phyloP scores from a whole-genome alignment of 2,888 invertebrate species.

The Nomada fabriciana region DNA sequence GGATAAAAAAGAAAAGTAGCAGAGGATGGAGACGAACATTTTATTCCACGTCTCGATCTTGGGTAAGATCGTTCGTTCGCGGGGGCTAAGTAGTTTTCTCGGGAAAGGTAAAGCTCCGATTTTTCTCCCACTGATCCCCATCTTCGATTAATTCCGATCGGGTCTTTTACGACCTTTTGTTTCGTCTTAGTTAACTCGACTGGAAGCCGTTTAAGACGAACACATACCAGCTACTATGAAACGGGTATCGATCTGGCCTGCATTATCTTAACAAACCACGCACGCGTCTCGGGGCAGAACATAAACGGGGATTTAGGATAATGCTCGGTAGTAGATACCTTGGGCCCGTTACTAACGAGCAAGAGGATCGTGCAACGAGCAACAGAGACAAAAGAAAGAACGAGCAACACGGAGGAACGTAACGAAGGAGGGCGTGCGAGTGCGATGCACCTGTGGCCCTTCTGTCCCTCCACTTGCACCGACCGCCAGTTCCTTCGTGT shows the following conservation, averaged over 20 bases:
- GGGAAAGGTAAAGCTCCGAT: not conserved
- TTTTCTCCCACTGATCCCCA: not conserved
- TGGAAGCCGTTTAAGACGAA: not conserved
- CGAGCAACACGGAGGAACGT: constrained; percentile 58
- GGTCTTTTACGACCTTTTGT: not conserved
- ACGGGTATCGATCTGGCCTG: no score
- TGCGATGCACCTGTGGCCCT: constrained; percentile 79
- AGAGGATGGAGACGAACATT: constrained; percentile 1
- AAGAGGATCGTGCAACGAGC: constrained; percentile 18
- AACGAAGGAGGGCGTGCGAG: constrained; percentile 76
- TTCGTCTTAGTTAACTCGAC: not conserved
- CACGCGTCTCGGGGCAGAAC: not conserved
- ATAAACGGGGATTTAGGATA: constrained; percentile 15
- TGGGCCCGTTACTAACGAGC: constrained; percentile 43
- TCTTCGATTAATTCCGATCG: not conserved
- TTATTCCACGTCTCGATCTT: constrained; percentile 18
- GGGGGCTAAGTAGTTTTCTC: not conserved
- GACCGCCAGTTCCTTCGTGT: constrained; percentile 44
- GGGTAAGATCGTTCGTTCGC: constrained; percentile 12
- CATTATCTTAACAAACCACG: constrained; percentile 10
- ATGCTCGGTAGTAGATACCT: not conserved
- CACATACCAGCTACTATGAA: no score
- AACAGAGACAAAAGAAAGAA: constrained; percentile 38
- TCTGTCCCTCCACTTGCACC: constrained; percentile 50
- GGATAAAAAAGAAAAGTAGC: not conserved